Percentiles rank a stretch among this genome's conserved stretches.
phyloP scores from a whole-genome alignment of 1,140 invertebrate genomes.

The Papilio glaucus region DNA sequence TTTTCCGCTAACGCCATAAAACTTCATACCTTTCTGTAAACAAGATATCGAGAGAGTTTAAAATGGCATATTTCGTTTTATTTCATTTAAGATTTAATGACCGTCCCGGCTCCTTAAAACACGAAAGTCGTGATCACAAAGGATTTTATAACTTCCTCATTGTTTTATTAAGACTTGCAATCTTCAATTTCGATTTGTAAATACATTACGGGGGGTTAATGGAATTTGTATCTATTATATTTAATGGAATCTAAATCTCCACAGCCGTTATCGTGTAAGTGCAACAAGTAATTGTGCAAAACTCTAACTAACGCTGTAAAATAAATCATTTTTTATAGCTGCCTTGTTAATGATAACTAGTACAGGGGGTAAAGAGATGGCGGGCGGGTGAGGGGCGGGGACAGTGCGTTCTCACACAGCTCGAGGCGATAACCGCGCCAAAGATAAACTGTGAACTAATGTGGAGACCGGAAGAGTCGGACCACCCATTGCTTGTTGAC shows the following conservation, averaged over 20 bases:
- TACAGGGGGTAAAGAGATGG: background rate
- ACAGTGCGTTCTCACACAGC: constrained; percentile 29
- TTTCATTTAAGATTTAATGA: background rate
- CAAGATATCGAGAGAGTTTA: constrained; percentile 1
- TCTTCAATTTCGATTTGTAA: constrained; percentile 3
- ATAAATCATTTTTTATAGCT: constrained; percentile 24
- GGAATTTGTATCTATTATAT: background rate
- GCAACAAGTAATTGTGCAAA: background rate
- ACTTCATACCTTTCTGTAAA: background rate
- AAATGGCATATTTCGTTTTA: background rate
- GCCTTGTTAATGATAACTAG: background rate
- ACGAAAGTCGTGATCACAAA: background rate
- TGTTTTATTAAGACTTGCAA: background rate
- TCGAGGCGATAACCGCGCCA: constrained; percentile 33
- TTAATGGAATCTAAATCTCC: background rate
- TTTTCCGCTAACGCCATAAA: background rate
- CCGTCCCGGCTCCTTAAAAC: background rate
- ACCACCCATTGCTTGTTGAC: constrained; percentile 34
- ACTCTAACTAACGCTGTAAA: background rate
- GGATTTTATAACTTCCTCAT: constrained; percentile 12
- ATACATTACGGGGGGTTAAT: background rate
- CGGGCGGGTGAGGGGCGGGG: background rate
- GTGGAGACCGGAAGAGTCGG: constrained; percentile 32
- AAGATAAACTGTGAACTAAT: constrained; percentile 36
- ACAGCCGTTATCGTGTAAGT: background rate